These are phyloP conservation scores for Phallusia fumigata DNA, from an alignment of 23 tunicate species.

Conservation along the genomic window DNA sequence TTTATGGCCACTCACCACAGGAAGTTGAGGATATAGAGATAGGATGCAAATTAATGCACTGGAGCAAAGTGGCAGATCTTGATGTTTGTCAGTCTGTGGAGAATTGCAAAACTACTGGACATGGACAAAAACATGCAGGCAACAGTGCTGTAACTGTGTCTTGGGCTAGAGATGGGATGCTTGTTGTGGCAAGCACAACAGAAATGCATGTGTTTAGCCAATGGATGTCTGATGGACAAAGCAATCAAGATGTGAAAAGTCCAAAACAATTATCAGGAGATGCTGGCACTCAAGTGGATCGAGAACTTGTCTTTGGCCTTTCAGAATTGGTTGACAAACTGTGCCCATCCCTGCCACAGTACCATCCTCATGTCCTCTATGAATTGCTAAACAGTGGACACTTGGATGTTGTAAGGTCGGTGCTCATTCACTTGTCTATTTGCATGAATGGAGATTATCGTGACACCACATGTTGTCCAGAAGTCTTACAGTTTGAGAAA, in stretches of 20 bases:
- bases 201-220: slow-evolving; percentile 92
- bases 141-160: slow-evolving; percentile 45
- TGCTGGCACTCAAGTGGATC: neutral
- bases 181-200: slow-evolving; percentile 82
- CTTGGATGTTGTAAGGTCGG: slow-evolving; percentile 62
- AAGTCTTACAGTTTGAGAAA: slow-evolving; percentile 46
- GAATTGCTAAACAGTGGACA: slow-evolving; percentile 91
- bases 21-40: neutral
- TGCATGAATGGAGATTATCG: slow-evolving; percentile 66
- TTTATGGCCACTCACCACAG: neutral
- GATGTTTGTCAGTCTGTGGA: neutral
- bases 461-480: slow-evolving; percentile 45
- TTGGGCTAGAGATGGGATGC: slow-evolving; percentile 90
- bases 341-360: slow-evolving; percentile 76
- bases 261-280: neutral
- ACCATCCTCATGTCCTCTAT: slow-evolving; percentile 77
- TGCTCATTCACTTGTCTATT: slow-evolving; percentile 71
- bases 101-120: neutral
- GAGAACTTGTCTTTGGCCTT: slow-evolving; percentile 7
- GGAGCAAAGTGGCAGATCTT: slow-evolving; percentile 38
- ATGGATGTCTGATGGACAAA: slow-evolving; percentile 49
- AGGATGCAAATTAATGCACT: slow-evolving; percentile 46
- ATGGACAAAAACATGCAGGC: neutral
- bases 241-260: neutral
- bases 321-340: slow-evolving; percentile 58